Conservation (phyloP, 2,113 vertebrate species). For the Dasyornis broadbenti region DNA sequence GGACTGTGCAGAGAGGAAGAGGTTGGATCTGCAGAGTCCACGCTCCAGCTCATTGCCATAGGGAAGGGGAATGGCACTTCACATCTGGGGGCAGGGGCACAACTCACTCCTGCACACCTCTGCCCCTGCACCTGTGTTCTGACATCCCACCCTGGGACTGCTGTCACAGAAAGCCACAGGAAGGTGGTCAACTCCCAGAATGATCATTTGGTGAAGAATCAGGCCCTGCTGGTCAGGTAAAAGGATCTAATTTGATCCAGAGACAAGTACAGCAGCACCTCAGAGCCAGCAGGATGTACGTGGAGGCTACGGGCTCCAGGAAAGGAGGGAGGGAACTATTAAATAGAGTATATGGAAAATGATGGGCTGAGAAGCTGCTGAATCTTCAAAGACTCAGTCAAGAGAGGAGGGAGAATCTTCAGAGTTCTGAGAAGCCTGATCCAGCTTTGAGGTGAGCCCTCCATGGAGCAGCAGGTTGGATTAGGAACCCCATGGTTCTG, state of each 20-base stretch:
- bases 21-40: neutral
- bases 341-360: neutral
- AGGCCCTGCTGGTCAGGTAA: neutral
- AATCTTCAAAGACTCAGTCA: neutral
- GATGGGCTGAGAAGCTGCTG: neutral
- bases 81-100: neutral
- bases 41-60: neutral
- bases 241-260: neutral
- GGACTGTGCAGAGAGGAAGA: neutral
- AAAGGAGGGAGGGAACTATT: neutral
- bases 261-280: neutral
- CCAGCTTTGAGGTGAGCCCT: neutral
- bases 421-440: neutral
- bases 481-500: neutral
- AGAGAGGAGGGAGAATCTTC: neutral
- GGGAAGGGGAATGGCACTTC: accelerated
- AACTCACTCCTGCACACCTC: neutral
- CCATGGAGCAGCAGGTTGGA: neutral
- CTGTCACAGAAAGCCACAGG: neutral
- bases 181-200: neutral
- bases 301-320: neutral
- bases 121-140: neutral
- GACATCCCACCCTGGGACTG: neutral
- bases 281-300: neutral
- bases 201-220: neutral